Evolutionary conservation across 2,888 invertebrate species (phyloP), one percentile per base, ranked within the genome.

Genomic region (Xestia c-nigrum): DNA sequence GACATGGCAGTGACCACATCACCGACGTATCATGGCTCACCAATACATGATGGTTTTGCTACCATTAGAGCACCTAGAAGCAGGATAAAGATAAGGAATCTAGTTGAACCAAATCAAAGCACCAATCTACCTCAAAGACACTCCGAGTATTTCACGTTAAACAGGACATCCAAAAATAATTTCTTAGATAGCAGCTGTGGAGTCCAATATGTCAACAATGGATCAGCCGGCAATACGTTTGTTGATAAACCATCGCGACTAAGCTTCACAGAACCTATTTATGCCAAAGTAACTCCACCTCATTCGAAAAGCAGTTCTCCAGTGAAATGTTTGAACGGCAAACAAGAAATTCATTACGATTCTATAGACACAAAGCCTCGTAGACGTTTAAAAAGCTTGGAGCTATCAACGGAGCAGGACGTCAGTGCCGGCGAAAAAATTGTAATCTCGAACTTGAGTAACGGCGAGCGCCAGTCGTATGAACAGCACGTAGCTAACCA

Each of bases 21-120:
- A 50, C 91, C 94, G 73, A 94, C 94, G 70, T 96, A 94, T 90
- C 95, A 96, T 90, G 96, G 96, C 74, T 95, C 97, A 73, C 97
- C 98, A 78, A 97, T 98, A 72, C 98, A 98, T 94, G 98, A 99
- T 94, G 98, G 98, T 75, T 99, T 98, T 94, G 98, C 98, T 72
- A 99, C 98, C n/a, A 98, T 99, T 88, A 97, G 98, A 78, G 97
- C 98, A 21, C 97, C 96, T 55, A 94, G 97, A 88, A 97, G 96
- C 89, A 92, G 96, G 85, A 96, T 96, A 85, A 97, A 97, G 88
- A 96, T 96, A 89, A 95, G 96, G 87, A 96, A 94, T 90, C 89
- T 96, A 90, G 94, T 96, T 81, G 96, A 96, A 91, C 95, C 96
- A 92, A 96, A 91, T 88, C 93, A 93, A 88, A 91, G 89, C 74